These are phyloP conservation scores for Acronicta aceris DNA, from an alignment of 2,888 invertebrate genomes.

Conservation along the genomic window DNA sequence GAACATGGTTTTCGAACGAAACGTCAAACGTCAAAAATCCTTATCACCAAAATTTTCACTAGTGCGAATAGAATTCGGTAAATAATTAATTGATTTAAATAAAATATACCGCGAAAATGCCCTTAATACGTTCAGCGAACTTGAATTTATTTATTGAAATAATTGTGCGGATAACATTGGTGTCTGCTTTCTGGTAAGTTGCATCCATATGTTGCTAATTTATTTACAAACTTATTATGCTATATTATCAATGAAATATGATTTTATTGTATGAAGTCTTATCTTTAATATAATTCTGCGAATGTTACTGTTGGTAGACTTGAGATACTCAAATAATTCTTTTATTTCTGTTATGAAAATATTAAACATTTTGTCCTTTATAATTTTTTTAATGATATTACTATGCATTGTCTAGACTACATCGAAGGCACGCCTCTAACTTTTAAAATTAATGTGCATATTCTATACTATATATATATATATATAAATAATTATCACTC, in stretches of 20 bases:
- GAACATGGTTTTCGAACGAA: conserved; percentile 55
- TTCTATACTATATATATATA: too few species aligned
- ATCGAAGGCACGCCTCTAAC: too few species aligned
- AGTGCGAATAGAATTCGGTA: conserved; percentile 26
- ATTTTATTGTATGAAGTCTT: not conserved
- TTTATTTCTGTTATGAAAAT: conserved; percentile 12
- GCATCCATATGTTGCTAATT: conserved; percentile 65
- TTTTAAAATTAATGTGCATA: too few species aligned
- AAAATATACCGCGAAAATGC: conserved; percentile 70
- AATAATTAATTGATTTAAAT: conserved; percentile 38
- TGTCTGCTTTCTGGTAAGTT: conserved; percentile 89
- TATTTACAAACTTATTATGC: conserved; percentile 43
- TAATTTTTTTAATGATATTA: not conserved
- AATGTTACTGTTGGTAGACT: not conserved
- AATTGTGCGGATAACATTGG: conserved; percentile 81
- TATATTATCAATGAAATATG: conserved; percentile 58
- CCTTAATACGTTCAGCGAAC: conserved; percentile 81
- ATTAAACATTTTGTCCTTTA: not conserved
- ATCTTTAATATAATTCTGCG: not conserved
- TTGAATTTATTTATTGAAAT: conserved; percentile 86
- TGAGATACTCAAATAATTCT: not conserved
- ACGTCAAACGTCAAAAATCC: conserved; percentile 51
- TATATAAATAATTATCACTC: too few species aligned
- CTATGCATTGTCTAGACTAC: too few species aligned
- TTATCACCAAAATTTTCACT: conserved; percentile 49